Base-by-base conservation (phyloP, 2,797 vertebrate genomes). In the Aulostomus chinensis region DNA sequence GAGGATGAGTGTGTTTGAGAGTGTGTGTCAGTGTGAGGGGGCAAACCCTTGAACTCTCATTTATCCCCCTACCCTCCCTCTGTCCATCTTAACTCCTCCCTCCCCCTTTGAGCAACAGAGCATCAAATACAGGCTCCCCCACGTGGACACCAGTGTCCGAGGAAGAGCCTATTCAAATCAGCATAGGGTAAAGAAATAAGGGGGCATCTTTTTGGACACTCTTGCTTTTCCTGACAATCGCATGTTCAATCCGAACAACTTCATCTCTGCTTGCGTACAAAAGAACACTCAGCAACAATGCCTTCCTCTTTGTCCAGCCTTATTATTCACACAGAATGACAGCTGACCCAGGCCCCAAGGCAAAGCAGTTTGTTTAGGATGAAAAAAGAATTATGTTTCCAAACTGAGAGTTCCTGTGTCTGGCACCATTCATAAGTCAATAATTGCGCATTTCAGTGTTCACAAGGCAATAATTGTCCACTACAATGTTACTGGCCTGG, bases 11-110 rank as follows among this genome's bases (percentile, higher is more conserved):
- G 55, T 38, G 31, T 38, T 14, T 16, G 20, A 13, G 14, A 7
- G 45, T 40, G 49, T 50, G 46, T 59, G 33, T 36, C 13, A 25
- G 29, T 14, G 47, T 8, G 41, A 16, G 39, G 58, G n/a, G 50
- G 47, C 30, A 42, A 63, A 77, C 65, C 68, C 68, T 76, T 68
- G 21, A 69, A 69, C 65, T 59, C 54, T 45, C 47, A 51, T 56
- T 43, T 32, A 29, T 21, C 9, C 17, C 13, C 40, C 24, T 33
- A 20, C 55, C 47, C 56, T n/a, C 57, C 41, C 17, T 12, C 46
- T 41, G 39, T 58, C 61, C 66, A 51, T 58, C 50, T 52, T 16
- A 17, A 69, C 80, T 81, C 79, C 81, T 72, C 80, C 81, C 78
- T 50, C 51, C 39, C 40, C 36, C 34, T 25, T 16, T 13, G 13